Conservation (phyloP, 2,113 vertebrate genomes). For the Ellobius talpinus region DNA sequence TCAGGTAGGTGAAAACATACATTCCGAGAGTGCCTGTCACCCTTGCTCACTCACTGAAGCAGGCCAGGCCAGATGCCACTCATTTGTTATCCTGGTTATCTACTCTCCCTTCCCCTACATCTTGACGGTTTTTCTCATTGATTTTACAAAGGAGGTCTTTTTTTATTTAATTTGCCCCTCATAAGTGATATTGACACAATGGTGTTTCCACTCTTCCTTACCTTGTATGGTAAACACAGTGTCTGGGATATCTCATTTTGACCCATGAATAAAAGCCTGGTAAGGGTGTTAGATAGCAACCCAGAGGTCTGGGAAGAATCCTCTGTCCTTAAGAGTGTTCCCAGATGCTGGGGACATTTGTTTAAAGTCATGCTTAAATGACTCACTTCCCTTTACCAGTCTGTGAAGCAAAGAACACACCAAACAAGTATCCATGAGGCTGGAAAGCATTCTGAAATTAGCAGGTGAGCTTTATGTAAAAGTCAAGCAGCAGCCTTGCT, state of each 20-base stretch:
- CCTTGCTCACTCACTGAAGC: conserved; percentile 76
- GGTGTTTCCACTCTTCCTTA: conserved; percentile 71
- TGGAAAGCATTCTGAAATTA: neutral
- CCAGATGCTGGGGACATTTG: neutral
- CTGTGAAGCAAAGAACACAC: neutral
- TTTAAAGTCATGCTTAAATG: neutral
- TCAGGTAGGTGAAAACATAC: conserved; percentile 74
- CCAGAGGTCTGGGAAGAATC: neutral
- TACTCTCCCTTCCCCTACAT: conserved; percentile 77
- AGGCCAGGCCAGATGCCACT: conserved; percentile 78
- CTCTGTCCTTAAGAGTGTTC: neutral
- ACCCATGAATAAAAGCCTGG: neutral
- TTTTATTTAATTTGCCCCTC: conserved; percentile 85
- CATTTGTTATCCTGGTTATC: conserved; percentile 84
- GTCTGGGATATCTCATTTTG: conserved; percentile 32
- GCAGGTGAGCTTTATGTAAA: neutral
- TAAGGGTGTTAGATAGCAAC: neutral
- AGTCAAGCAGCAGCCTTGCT: conserved; percentile 25
- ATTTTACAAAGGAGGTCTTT: conserved; percentile 84
- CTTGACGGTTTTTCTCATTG: conserved; percentile 84
- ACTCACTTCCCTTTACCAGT: neutral
- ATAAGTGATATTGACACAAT: conserved; percentile 77
- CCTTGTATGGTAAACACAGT: conserved; percentile 57
- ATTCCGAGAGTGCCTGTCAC: conserved; percentile 80
- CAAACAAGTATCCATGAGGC: neutral